Evolutionary conservation across 2,888 invertebrate species (phyloP), one percentile per base, ranked within the genome.

Genomic region (Keiferia lycopersicella): DNA sequence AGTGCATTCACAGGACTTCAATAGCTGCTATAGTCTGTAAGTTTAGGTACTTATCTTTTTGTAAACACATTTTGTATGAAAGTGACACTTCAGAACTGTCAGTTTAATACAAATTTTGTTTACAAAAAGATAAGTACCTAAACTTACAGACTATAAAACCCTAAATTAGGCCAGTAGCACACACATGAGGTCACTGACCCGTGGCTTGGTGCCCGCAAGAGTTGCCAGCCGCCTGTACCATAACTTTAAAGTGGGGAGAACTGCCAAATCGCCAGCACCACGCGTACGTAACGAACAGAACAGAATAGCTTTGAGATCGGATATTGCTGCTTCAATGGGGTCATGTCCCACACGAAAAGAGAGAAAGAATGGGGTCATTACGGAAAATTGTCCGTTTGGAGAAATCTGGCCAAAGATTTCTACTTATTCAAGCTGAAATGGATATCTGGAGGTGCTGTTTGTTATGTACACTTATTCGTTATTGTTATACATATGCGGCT

Each of bases 191-290:
- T 68, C 74, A 75, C 71, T 76, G 85, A 82, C 81, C 82, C 76
- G 71, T 83, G 81, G 84, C 86, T 81, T 75, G 65, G 67, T 83
- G 86, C 84, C 82, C 72, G 71, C 71, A 51, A 20, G 59, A 11
- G 41, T 22, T 22, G 59, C 59, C 59, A 59, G 20, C 59, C n/a
- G 34, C 18, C 50, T n/a, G 16, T 14, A 22, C 41, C 22, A 59
- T 59, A 59, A 59, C 59, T 59, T n/a, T 6, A 12, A 41, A 41
- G 14, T 41, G 41, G 41, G 41, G 41, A n/a, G 41, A n/a, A 41
- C n/a, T 59, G 20, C 26, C 41, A 20, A 39, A 41, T 14, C 8
- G 12, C 22, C 7, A 45, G 39, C n/a, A 38, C 58, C 38, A 34
- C 11, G 38, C 58, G 51, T 18, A 12, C 14, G 41, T 4, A 34